Percentiles rank a stretch among this genome's conserved stretches.
These are phyloP conservation scores for Heliothis subflexa DNA, from an alignment of 1,140 invertebrate species.

Conservation along the genomic window DNA sequence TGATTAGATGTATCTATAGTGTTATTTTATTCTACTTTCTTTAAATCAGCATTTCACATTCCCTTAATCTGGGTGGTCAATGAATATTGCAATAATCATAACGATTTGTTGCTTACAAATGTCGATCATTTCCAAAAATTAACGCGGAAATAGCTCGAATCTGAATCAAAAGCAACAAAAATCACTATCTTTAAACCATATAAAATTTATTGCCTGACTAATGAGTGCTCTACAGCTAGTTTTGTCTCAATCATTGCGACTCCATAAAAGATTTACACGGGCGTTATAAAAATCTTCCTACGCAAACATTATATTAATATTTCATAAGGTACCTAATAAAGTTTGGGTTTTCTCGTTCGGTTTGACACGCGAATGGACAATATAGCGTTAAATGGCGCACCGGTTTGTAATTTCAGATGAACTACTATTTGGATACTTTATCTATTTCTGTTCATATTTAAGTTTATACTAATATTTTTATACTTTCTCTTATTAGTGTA, in stretches of 20 bases:
- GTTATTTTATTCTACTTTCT: no score
- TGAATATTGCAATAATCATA: conserved; percentile 35
- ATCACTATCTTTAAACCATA: conserved; percentile 15
- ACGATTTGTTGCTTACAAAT: conserved; percentile 27
- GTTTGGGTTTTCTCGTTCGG: conserved; percentile 1
- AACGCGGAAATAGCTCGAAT: not conserved
- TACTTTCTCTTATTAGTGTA: no score
- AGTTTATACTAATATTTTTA: no score
- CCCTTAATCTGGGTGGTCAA: conserved; percentile 48
- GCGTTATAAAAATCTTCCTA: conserved; percentile 48
- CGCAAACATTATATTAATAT: conserved; percentile 28
- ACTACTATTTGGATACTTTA: conserved; percentile 14
- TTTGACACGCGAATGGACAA: conserved; percentile 16
- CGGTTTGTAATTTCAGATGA: conserved; percentile 50
- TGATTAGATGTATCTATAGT: no score
- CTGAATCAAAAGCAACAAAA: not conserved
- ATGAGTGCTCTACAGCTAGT: conserved; percentile 3
- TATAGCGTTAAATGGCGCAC: conserved; percentile 33
- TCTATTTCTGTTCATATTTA: no score
- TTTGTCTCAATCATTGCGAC: conserved; percentile 21
- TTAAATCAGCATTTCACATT: not conserved
- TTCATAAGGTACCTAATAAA: conserved; percentile 36
- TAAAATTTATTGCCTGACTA: conserved; percentile 25
- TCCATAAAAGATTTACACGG: conserved; percentile 25
- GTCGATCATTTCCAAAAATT: conserved; percentile 3